phyloP scores from a whole-genome alignment of 2,888 invertebrate genomes.

The Caenorhabditis auriculariae region DNA sequence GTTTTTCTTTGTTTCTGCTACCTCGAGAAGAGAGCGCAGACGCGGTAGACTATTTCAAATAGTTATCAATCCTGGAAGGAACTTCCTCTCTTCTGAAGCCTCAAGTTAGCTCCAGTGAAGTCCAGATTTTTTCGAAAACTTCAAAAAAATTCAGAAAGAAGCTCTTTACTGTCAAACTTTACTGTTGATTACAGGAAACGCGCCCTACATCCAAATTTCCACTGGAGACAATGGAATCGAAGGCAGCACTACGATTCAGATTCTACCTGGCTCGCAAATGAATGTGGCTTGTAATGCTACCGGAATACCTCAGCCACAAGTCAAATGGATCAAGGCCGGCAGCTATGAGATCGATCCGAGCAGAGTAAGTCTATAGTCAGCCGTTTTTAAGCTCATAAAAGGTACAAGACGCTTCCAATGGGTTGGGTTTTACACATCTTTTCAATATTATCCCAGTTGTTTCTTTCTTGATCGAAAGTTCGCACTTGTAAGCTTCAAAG shows the following conservation, averaged over 20 bases:
- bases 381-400: no score
- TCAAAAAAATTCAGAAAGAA: neutral
- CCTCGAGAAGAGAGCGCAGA: no score
- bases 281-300: constrained; percentile 60
- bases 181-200: constrained; percentile 45
- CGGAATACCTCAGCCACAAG: constrained; percentile 56
- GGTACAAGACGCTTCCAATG: no score
- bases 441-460: no score
- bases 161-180: no score
- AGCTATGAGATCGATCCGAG: constrained; percentile 60
- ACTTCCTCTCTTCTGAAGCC: neutral
- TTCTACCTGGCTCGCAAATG: constrained; percentile 60
- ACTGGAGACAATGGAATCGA: constrained; percentile 58
- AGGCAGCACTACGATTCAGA: constrained; percentile 52
- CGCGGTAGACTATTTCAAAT: no score
- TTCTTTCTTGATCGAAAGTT: no score
- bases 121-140: neutral
- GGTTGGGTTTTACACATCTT: no score
- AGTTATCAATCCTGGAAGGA: no score
- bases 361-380: constrained; percentile 25
- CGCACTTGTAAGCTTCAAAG: no score
- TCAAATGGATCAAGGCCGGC: constrained; percentile 61
- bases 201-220: constrained; percentile 59
- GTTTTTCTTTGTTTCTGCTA: no score
- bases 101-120: neutral